These are phyloP conservation scores for Phymastichus coffea DNA, from an alignment of 1,140 invertebrate species.

Conservation along the genomic window DNA sequence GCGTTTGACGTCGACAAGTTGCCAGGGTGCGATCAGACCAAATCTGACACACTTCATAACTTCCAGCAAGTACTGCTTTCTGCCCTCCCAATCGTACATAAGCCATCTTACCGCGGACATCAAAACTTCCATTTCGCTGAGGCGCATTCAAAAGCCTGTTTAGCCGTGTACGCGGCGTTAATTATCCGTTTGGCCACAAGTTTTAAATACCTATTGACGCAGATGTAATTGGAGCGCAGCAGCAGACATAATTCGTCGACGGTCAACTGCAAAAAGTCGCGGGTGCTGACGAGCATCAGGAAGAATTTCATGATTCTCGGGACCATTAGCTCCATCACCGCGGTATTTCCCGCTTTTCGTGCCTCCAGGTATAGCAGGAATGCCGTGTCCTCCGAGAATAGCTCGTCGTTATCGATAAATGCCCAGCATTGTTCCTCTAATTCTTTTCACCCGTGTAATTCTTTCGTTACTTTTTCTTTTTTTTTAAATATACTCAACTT, in stretches of 20 bases:
- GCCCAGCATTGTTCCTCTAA: slow-evolving; percentile 72
- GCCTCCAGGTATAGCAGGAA: slow-evolving; percentile 69
- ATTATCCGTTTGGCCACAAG: too few species aligned
- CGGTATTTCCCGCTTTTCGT: slow-evolving; percentile 54
- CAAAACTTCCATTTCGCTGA: slow-evolving; percentile 72
- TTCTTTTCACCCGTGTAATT: slow-evolving; percentile 50
- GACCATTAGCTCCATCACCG: slow-evolving; percentile 70
- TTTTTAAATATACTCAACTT: slow-evolving; percentile 3
- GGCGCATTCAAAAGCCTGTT: too few species aligned
- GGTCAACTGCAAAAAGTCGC: slow-evolving; percentile 66
- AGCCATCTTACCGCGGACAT: slow-evolving; percentile 75
- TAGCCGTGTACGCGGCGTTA: too few species aligned
- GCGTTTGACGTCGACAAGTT: slow-evolving; percentile 69
- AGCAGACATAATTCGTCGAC: slow-evolving; percentile 64
- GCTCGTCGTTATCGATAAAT: slow-evolving; percentile 66
- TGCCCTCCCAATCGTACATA: slow-evolving; percentile 64
- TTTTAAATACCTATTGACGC: slow-evolving; percentile 72
- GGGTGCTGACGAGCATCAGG: slow-evolving; percentile 67
- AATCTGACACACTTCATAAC: slow-evolving; percentile 70
- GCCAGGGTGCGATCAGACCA: slow-evolving; percentile 71
- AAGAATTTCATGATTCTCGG: slow-evolving; percentile 73
- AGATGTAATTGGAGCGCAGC: slow-evolving; percentile 68
- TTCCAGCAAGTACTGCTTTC: slow-evolving; percentile 58
- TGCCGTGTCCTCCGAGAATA: slow-evolving; percentile 71
- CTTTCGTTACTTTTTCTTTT: slow-evolving; percentile 14